Evolutionary conservation across 2,888 invertebrate species (phyloP).

Genomic region (Nezara viridula): DNA sequence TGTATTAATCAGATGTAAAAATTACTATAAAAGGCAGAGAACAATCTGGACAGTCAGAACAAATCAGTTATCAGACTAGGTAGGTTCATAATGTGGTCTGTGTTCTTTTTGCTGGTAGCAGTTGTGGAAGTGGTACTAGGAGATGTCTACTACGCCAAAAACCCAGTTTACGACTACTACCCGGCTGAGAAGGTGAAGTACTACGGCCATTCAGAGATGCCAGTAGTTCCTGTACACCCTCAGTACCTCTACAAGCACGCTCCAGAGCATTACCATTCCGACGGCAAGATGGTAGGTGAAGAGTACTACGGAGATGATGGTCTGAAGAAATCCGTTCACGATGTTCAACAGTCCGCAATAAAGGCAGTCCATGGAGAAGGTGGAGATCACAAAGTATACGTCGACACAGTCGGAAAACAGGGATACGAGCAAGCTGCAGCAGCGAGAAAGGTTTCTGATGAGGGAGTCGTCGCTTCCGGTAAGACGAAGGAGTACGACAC

Average conservation of each 20-base stretch:
- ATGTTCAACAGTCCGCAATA: constrained; percentile 6
- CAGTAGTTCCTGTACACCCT: neutral
- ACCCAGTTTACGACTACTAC: neutral
- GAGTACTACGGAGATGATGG: neutral
- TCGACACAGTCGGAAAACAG: constrained; percentile 21
- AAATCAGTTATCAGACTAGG: neutral
- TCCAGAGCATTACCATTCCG: neutral
- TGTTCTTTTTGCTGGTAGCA: neutral
- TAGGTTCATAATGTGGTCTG: neutral
- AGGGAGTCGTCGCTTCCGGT: neutral
- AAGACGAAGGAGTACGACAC: constrained; percentile 9
- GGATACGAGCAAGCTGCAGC: neutral
- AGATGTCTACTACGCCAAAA: constrained; percentile 18
- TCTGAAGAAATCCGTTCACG: constrained; percentile 38
- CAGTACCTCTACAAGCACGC: constrained; percentile 10
- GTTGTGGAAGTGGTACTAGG: neutral
- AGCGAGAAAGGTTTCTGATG: neutral
- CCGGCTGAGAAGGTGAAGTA: neutral
- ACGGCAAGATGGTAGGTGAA: neutral
- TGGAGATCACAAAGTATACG: constrained; percentile 16
- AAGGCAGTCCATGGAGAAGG: constrained; percentile 10
- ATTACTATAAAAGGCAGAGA: neutral
- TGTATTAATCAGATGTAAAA: constrained; percentile 1
- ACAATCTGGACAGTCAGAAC: neutral
- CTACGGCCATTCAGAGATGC: neutral